Evolutionary conservation across 1,140 invertebrate species (phyloP).

Genomic region (Trachelipus rathkii): DNA sequence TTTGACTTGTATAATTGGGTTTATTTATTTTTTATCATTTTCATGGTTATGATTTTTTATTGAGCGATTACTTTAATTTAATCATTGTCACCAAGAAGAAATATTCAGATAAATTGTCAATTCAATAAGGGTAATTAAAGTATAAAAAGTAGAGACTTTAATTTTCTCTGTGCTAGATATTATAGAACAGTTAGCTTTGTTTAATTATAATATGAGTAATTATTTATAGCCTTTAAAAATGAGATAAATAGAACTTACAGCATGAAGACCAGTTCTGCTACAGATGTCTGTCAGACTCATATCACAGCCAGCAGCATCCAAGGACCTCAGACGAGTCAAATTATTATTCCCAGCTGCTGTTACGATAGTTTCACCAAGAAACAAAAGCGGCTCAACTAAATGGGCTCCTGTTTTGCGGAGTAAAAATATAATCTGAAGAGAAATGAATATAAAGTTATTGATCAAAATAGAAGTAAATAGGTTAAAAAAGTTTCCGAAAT

Average conservation of each 20-base stretch:
- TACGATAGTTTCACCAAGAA: constrained; percentile 35
- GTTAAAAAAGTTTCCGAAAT: background rate
- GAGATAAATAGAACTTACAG: constrained; percentile 46
- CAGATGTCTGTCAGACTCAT: constrained; percentile 58
- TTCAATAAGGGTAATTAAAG: no score
- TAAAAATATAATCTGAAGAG: constrained; percentile 31
- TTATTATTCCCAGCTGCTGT: constrained; percentile 56
- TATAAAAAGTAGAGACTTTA: no score
- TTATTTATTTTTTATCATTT: no score
- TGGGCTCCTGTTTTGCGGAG: constrained; percentile 38
- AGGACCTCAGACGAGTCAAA: constrained; percentile 57
- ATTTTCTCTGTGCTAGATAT: no score
- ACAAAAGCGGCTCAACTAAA: constrained; percentile 26
- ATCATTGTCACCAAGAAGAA: no score
- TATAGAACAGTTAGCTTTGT: no score
- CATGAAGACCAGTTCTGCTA: constrained; percentile 61
- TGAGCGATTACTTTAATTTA: no score
- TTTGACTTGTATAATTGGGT: no score
- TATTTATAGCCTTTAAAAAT: no score
- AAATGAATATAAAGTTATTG: background rate
- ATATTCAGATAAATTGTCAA: no score
- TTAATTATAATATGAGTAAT: no score
- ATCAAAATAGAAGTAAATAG: background rate
- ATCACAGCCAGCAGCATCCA: constrained; percentile 61
- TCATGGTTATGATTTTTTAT: no score